Base-by-base conservation (phyloP, 1,140 invertebrate genomes). In the Meloidogyne chitwoodi region DNA sequence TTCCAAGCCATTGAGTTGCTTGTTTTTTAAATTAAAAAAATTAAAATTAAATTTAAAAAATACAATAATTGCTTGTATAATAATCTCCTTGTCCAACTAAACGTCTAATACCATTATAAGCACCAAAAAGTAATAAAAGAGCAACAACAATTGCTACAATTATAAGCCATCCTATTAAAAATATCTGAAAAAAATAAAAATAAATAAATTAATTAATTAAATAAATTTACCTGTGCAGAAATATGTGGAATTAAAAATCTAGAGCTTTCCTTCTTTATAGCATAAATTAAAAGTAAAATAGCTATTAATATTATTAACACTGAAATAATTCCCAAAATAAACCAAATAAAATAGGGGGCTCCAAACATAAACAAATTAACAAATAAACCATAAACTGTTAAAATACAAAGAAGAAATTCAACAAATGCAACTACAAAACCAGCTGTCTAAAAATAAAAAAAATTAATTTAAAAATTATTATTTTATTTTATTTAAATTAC, bases 61-160 rank as follows among this genome's bases (percentile, higher is more conserved):
- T 31, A 87, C 84, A 83, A 56, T 82, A 77, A 80, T 86, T 86
- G 48, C 80, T 85, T 79, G 87, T 85, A 77, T 87, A 78, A 65
- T 84, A 87, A 62, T 84, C 83, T 48, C 83, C 78, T n/a, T 87
- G 84, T 14, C 84, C 84, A 16, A 86, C 74, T 11, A 86, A 76
- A 29, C 84, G 75, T 24, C 84, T 77, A 65, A 86, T 86, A 29
- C 84, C 84, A 31, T 74, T 68, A 70, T 86, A 86, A 1, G 81
- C 82, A 19, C 86, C 82, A 44, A 86, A 86, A 38, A 86, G 72
- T 26, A 86, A 73, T 29, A 86, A 66, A 70, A 86, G 73, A 3
- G 80, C 83, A 38, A 86, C 82, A 19, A 86, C 83, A 64, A 86
- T 62, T 0, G 80, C 84, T 5, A 86, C 84, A 74, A 86, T 79